A percentile compares a stretch with the other conserved stretches of the same genome.
phyloP scores from a whole-genome alignment of 1,140 invertebrate genomes.

The Drosophila micromelanica region DNA sequence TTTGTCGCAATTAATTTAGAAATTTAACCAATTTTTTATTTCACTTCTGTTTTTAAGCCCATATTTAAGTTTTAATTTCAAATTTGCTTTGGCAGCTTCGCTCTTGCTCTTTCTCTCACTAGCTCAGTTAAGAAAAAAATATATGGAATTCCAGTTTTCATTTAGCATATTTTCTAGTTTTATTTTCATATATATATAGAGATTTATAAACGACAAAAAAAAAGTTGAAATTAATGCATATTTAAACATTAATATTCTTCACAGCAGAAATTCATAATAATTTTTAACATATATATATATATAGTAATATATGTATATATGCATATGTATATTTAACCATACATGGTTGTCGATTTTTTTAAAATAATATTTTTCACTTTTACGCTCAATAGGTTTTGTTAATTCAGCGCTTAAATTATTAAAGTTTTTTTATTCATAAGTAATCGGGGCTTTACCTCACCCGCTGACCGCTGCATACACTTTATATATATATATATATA shows the following conservation, averaged over 20 bases:
- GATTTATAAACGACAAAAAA: constrained; percentile 29
- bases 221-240: constrained; percentile 44
- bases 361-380: constrained; percentile 36
- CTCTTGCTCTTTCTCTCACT: background rate
- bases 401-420: constrained; percentile 52
- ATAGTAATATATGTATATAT: constrained; percentile 16
- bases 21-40: constrained; percentile 33
- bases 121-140: background rate
- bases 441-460: constrained; percentile 30
- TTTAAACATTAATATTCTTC: constrained; percentile 57
- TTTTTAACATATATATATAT: constrained; percentile 34
- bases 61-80: background rate
- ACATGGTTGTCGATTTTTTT: constrained; percentile 7
- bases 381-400: constrained; percentile 49
- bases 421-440: constrained; percentile 44
- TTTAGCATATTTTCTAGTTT: constrained; percentile 40
- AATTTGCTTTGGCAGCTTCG: background rate
- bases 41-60: constrained; percentile 9
- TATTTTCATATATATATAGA: constrained; percentile 21
- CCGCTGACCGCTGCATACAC: constrained; percentile 10
- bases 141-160: constrained; percentile 25
- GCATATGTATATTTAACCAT: constrained; percentile 22
- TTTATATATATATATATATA: constrained; percentile 21
- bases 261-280: constrained; percentile 64
- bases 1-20: constrained; percentile 48